Evolutionary conservation across 2,888 invertebrate genomes (phyloP).

Genomic region (Macrosiphum euphorbiae): DNA sequence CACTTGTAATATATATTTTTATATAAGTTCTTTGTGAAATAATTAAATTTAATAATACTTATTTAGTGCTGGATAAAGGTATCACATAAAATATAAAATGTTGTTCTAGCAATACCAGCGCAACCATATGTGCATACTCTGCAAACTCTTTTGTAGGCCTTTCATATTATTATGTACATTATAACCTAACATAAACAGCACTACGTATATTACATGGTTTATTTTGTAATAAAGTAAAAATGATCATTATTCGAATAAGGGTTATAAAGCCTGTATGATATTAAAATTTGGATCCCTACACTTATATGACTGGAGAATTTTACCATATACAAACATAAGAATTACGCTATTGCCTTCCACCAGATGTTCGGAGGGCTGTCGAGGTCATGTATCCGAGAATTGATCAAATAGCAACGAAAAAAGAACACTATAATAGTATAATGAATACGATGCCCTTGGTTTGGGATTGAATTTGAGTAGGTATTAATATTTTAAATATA

Average conservation of each 20-base stretch:
- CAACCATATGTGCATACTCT: background rate
- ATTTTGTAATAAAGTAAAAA: background rate
- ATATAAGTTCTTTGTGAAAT: background rate
- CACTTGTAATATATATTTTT: background rate
- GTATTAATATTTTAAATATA: background rate
- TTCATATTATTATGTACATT: background rate
- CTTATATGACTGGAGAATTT: background rate
- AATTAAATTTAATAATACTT: background rate
- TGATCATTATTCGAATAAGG: background rate
- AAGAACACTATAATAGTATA: background rate
- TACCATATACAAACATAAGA: background rate
- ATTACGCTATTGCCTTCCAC: background rate
- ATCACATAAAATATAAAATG: background rate
- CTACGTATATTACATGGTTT: background rate
- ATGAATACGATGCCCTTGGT: background rate
- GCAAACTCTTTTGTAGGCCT: background rate
- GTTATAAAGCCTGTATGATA: background rate
- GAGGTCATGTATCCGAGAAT: background rate
- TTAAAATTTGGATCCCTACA: background rate
- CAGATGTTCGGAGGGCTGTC: background rate
- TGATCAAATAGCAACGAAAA: background rate
- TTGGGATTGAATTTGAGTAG: background rate
- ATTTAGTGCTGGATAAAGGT: background rate
- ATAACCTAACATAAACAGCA: background rate
- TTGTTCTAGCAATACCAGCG: background rate